Conservation (phyloP, 2,888 invertebrate species). For the Pheosia gnoma region DNA sequence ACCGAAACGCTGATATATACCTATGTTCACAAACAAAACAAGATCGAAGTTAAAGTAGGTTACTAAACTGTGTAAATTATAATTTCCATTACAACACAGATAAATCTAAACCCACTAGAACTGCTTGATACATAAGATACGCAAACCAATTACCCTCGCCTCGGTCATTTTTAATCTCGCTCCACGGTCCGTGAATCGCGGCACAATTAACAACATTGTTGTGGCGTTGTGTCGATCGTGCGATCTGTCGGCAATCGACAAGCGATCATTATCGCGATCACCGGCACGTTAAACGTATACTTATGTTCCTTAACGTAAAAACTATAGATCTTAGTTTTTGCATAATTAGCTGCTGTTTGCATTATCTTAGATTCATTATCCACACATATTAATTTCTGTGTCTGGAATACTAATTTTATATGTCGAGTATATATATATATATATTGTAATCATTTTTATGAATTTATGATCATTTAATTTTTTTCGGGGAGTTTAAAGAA, state of each 20-base stretch:
- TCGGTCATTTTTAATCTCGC: slow-evolving; percentile 51
- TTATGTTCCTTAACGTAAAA: slow-evolving; percentile 3
- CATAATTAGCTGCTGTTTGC: slow-evolving; percentile 2
- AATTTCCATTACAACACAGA: background rate
- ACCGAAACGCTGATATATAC: too few species aligned
- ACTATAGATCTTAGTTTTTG: slow-evolving; percentile 1
- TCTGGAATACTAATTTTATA: slow-evolving; percentile 7
- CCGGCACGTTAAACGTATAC: slow-evolving; percentile 5
- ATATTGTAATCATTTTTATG: too few species aligned
- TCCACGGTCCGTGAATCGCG: slow-evolving; percentile 64
- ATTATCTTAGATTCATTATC: slow-evolving; percentile 2
- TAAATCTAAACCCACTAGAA: background rate
- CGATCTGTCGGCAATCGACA: slow-evolving; percentile 20
- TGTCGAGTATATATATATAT: slow-evolving; percentile 5
- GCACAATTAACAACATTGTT: slow-evolving; percentile 61
- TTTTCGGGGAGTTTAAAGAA: too few species aligned
- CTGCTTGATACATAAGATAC: background rate
- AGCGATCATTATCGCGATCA: slow-evolving; percentile 18
- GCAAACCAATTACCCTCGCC: slow-evolving; percentile 45
- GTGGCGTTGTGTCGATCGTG: slow-evolving; percentile 32
- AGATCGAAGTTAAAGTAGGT: too few species aligned
- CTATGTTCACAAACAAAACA: too few species aligned
- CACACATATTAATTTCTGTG: background rate
- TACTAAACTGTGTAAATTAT: too few species aligned
- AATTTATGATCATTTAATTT: too few species aligned